Percentiles rank a stretch among this genome's conserved stretches.
Conservation (phyloP, 2,797 vertebrate genomes). For the Eidolon dupreanum region DNA sequence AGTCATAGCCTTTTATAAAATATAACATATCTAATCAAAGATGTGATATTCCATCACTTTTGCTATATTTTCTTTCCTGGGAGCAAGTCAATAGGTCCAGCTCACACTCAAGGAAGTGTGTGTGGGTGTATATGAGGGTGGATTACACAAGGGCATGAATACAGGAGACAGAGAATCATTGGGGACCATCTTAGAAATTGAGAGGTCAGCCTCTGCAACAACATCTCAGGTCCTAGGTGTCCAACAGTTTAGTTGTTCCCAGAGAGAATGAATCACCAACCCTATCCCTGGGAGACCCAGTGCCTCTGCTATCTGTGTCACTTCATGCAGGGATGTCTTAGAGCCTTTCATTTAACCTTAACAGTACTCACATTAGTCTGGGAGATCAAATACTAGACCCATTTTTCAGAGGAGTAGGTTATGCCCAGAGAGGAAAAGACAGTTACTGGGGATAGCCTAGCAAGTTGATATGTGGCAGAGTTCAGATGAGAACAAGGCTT, state of each 20-base stretch:
- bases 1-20: neutral
- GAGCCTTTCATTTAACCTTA: neutral
- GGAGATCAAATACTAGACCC: neutral
- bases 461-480: neutral
- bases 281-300: neutral
- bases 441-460: neutral
- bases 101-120: neutral
- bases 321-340: neutral
- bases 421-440: neutral
- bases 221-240: neutral
- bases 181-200: neutral
- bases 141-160: neutral
- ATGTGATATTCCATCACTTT: neutral
- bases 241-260: neutral
- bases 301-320: neutral
- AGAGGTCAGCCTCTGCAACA: neutral
- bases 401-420: neutral
- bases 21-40: neutral
- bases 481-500: neutral
- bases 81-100: neutral
- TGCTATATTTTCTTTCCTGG: slow-evolving; percentile 37
- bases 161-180: neutral
- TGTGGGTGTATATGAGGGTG: no score
- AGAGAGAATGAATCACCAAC: neutral
- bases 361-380: neutral